Conservation (phyloP, 2,888 invertebrate species). For the Andrena chrysosceles region DNA sequence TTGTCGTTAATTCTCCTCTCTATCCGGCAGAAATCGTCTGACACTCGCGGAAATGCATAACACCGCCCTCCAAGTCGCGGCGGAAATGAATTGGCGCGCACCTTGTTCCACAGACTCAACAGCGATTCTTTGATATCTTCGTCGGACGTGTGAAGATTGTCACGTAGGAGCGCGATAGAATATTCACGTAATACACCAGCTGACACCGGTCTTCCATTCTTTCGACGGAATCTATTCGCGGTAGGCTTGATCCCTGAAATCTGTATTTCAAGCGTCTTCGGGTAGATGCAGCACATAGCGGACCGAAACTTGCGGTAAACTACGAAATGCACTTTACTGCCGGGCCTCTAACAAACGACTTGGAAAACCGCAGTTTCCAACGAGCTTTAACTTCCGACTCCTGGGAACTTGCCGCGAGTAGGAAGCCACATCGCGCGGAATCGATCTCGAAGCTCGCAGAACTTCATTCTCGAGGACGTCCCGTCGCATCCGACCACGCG, state of each 20-base stretch:
- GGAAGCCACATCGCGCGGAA: slow-evolving; percentile 28
- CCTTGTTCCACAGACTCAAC: not conserved
- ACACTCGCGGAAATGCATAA: slow-evolving; percentile 8
- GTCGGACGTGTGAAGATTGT: not conserved
- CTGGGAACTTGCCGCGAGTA: slow-evolving; percentile 13
- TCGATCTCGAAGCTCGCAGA: slow-evolving; percentile 23
- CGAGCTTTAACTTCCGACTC: slow-evolving; percentile 36
- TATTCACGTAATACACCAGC: too few species aligned
- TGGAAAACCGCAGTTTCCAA: slow-evolving; percentile 24
- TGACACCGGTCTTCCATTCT: too few species aligned
- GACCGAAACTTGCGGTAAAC: slow-evolving; percentile 46
- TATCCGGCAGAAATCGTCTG: slow-evolving; percentile 41
- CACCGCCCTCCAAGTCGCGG: slow-evolving; percentile 23
- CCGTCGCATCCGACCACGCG: not conserved
- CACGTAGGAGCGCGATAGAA: not conserved
- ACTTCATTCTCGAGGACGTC: slow-evolving; percentile 18
- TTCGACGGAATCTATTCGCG: too few species aligned
- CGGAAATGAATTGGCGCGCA: slow-evolving; percentile 43
- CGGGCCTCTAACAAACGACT: slow-evolving; percentile 47
- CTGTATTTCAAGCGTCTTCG: not conserved
- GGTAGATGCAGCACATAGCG: slow-evolving; percentile 10
- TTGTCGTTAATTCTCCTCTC: slow-evolving; percentile 53
- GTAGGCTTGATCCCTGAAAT: not conserved
- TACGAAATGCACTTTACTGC: slow-evolving; percentile 55
- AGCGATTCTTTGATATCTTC: not conserved